phyloP scores from a whole-genome alignment of 2,797 vertebrate species.

The Lemur catta region DNA sequence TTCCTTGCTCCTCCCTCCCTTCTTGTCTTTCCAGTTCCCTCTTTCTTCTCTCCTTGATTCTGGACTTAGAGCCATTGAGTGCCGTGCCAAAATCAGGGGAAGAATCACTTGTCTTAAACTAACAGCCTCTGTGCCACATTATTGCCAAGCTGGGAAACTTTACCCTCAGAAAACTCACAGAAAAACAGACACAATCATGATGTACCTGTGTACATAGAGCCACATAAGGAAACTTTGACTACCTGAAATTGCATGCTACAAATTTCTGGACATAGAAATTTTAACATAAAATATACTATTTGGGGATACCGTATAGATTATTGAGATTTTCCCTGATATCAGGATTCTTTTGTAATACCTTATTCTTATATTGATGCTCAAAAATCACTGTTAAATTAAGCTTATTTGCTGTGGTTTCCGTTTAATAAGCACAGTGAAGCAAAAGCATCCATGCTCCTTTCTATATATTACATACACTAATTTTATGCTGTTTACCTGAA shows the following conservation, averaged over 20 bases:
- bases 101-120: conserved; percentile 65
- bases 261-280: conserved; percentile 9
- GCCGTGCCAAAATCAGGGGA: conserved; percentile 48
- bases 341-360: neutral
- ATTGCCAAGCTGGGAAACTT: conserved; percentile 36
- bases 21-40: conserved; percentile 40
- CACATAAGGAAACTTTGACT: neutral
- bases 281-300: conserved; percentile 47
- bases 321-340: neutral
- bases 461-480: neutral
- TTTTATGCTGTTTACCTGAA: conserved; percentile 41
- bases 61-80: conserved; percentile 70
- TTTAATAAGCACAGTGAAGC: neutral
- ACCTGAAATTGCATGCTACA: neutral
- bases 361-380: neutral
- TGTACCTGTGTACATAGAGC: neutral
- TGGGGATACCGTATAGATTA: neutral
- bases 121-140: neutral
- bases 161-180: conserved; percentile 38
- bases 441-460: neutral
- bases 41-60: conserved; percentile 36
- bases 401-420: conserved; percentile 20
- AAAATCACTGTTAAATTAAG: neutral
- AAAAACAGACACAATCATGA: conserved; percentile 35
- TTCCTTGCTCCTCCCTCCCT: neutral